Evolutionary conservation across 2,797 vertebrate genomes (phyloP), one percentile per base, ranked within the genome.

Genomic region (Alfaro cultratus): DNA sequence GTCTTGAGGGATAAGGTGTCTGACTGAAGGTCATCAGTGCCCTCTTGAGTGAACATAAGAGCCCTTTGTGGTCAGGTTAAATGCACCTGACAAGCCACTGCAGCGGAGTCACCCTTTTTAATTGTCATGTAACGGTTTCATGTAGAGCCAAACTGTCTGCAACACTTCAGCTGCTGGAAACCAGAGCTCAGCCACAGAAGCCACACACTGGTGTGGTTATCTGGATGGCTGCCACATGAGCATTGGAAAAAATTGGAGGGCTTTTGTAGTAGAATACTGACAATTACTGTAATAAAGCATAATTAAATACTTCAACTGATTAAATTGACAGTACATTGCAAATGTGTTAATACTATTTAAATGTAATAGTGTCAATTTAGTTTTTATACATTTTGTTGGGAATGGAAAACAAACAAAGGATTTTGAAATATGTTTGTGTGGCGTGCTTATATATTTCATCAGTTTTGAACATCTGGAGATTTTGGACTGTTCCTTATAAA

Each of bases 31-130:
- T 95, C 94, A 93, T 84, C 89, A 16, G 77, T 70, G 81, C 84
- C 85, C 91, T 91, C 89, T 80, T 75, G 89, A 91, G 93, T 91
- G 91, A 94, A 94, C 93, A 92, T 91, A 91, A 94, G 94, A 95
- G 93, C 92, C 87, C 90, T 93, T 91, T 95, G 95, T 92, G 94
- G 95, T 95, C 34, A 91, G 91, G 91, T 93, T 95, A 93, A 94
- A 95, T 95, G 94, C 88, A 93, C 89, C 87, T 87, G 93, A 94
- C 93, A 93, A 92, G 86, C 93, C 91, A 91, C 90, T 88, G 90
- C 87, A 90, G 89, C 87, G 80, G 79, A 83, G 86, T 88, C 91
- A 75, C 78, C 90, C 88, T 80, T 93, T 92, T 93, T 93, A 94
- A 94, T 89, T 89, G 88, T 91, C 89, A 87, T 88, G 85, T 93